These are phyloP conservation scores for Drosophila kanapiae DNA, from an alignment of 1,140 invertebrate genomes.

Conservation along the genomic window DNA sequence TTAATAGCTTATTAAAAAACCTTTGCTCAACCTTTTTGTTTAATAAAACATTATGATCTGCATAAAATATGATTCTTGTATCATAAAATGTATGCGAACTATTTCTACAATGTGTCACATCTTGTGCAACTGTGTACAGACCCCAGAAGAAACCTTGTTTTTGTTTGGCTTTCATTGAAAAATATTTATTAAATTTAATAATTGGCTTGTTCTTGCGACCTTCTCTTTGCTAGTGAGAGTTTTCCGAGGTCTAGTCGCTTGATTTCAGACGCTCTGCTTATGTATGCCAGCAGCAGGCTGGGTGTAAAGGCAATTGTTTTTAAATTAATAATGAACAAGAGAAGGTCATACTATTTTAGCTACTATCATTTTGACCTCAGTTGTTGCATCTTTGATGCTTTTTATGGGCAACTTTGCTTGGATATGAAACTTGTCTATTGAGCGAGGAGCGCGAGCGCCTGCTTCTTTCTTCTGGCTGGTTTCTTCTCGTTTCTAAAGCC, in stretches of 20 bases:
- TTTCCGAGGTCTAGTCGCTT: background rate
- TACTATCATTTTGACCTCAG: constrained; percentile 34
- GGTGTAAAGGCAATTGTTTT: constrained; percentile 9
- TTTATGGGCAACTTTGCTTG: constrained; percentile 45
- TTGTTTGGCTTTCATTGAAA: background rate
- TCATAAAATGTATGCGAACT: background rate
- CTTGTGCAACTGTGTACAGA: background rate
- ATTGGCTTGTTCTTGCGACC: background rate
- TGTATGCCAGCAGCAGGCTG: background rate
- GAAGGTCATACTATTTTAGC: constrained; percentile 11
- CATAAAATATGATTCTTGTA: too few relatives aligned
- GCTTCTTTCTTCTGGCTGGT: constrained; percentile 42
- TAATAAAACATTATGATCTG: too few relatives aligned
- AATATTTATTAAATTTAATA: constrained; percentile 15
- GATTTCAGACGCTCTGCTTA: background rate
- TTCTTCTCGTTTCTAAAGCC: constrained; percentile 27
- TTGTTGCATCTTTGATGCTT: constrained; percentile 50
- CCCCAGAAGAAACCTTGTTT: background rate
- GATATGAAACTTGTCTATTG: constrained; percentile 72
- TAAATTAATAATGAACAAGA: constrained; percentile 15
- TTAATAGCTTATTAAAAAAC: background rate
- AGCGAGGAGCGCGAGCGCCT: constrained; percentile 4
- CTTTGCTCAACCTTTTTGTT: background rate
- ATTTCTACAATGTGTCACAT: background rate
- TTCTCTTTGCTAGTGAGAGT: constrained; percentile 1